A percentile compares a stretch with the other conserved stretches of the same genome.
phyloP scores from a whole-genome alignment of 2,113 vertebrate species.

The Ictalurus furcatus region DNA sequence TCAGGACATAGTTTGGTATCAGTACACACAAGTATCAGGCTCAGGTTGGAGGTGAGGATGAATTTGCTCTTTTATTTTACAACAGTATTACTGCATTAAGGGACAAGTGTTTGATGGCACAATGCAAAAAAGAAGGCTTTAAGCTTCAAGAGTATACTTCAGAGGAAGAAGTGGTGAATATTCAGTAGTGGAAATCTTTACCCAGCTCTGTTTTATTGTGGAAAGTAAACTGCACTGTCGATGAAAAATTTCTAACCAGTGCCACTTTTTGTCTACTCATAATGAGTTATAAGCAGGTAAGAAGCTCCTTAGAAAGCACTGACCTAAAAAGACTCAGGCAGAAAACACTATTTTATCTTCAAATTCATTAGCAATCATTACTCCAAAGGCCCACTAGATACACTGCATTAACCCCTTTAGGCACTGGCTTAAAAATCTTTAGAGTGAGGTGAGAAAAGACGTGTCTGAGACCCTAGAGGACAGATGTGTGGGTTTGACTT shows the following conservation, averaged over 20 bases:
- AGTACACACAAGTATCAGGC: no score
- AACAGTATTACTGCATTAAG: not conserved
- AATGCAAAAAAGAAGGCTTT: not conserved
- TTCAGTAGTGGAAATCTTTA: not conserved
- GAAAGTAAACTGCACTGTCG: not conserved
- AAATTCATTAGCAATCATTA: not conserved
- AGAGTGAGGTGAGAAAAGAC: not conserved
- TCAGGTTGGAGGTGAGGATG: not conserved
- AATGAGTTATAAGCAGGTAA: not conserved
- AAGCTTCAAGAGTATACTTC: not conserved
- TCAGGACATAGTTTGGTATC: no score
- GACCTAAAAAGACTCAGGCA: not conserved
- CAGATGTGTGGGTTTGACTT: not conserved
- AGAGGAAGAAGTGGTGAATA: not conserved
- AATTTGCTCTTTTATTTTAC: not conserved
- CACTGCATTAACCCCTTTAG: not conserved
- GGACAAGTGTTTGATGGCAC: not conserved
- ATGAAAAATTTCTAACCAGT: constrained; percentile 5
- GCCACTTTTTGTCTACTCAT: not conserved
- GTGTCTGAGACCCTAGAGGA: not conserved
- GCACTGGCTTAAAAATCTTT: not conserved
- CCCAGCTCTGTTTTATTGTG: constrained; percentile 4
- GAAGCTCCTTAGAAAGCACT: not conserved
- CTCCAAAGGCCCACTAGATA: not conserved
- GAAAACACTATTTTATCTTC: not conserved